Conservation (phyloP, 2,888 invertebrate species). For the Metalampra italica region DNA sequence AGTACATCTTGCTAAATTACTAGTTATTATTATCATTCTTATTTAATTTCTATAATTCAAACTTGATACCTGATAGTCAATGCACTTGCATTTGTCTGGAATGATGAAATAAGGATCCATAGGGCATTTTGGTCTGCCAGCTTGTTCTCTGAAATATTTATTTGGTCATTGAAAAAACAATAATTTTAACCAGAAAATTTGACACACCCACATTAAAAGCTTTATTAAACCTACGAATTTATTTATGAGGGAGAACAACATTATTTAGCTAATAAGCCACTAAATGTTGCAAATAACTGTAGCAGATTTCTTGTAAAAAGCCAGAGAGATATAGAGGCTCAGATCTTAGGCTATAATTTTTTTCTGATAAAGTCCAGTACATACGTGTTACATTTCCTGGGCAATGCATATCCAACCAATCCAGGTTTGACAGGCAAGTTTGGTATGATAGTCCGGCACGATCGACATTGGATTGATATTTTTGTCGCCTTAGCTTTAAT, state of each 20-base stretch:
- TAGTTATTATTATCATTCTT: no score
- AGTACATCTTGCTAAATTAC: no score
- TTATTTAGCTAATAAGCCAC: no score
- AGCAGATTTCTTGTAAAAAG: no score
- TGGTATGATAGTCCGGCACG: slow-evolving; percentile 92
- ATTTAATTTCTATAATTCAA: no score
- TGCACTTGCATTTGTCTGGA: slow-evolving; percentile 98
- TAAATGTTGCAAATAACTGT: no score
- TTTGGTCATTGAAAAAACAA: not conserved
- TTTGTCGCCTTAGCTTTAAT: slow-evolving; percentile 97
- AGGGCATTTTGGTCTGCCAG: slow-evolving; percentile 95
- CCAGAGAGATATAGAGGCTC: no score
- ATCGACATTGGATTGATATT: slow-evolving; percentile 96
- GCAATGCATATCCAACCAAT: slow-evolving; percentile 96
- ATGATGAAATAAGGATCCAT: slow-evolving; percentile 98
- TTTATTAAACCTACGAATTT: no score
- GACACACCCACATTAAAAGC: no score
- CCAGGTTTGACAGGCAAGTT: slow-evolving; percentile 96
- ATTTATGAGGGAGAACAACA: no score
- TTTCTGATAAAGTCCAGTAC: slow-evolving; percentile 34
- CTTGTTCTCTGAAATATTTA: slow-evolving; percentile 86
- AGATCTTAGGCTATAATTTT: not conserved
- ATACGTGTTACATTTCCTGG: slow-evolving; percentile 95
- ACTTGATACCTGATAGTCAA: slow-evolving; percentile 91
- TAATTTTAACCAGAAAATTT: no score